phyloP scores from a whole-genome alignment of 2,888 invertebrate species.

The Coenonympha arcania region DNA sequence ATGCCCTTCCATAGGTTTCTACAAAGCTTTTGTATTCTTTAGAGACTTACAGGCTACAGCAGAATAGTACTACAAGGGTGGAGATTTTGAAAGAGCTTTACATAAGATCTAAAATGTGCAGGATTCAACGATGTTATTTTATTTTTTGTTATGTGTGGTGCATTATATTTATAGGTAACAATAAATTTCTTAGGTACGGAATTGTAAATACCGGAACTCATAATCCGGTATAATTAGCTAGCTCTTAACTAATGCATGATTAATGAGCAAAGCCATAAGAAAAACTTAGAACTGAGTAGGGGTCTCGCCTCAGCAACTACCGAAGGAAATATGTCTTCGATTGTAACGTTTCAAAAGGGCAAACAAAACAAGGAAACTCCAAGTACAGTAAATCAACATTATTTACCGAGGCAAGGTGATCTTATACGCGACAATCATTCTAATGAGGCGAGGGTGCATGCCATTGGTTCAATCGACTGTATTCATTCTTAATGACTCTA shows the following conservation, averaged over 20 bases:
- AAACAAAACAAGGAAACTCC: constrained; percentile 27
- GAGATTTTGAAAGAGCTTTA: no score
- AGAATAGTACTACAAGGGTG: not conserved
- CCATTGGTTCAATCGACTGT: constrained; percentile 18
- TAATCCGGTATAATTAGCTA: not conserved
- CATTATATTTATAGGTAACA: no score
- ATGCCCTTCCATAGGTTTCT: not conserved
- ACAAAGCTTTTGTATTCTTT: not conserved
- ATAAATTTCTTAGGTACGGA: no score
- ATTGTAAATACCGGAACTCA: not conserved
- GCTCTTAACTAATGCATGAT: not conserved
- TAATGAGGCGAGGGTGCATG: constrained; percentile 24
- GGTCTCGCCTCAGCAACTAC: constrained; percentile 5
- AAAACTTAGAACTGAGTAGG: not conserved
- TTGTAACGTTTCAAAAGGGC: constrained; percentile 18
- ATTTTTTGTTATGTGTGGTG: no score
- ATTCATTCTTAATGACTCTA: constrained; percentile 20
- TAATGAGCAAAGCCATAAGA: not conserved
- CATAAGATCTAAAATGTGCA: no score
- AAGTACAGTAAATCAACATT: constrained; percentile 17
- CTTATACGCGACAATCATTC: constrained; percentile 26
- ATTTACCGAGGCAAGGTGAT: constrained; percentile 24
- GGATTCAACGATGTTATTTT: no score
- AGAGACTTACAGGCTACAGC: no score
- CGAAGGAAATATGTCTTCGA: constrained; percentile 7